Percentiles rank a stretch among this genome's conserved stretches.
Evolutionary conservation across 2,797 vertebrate genomes (phyloP).

Genomic region (Euthynnus affinis): DNA sequence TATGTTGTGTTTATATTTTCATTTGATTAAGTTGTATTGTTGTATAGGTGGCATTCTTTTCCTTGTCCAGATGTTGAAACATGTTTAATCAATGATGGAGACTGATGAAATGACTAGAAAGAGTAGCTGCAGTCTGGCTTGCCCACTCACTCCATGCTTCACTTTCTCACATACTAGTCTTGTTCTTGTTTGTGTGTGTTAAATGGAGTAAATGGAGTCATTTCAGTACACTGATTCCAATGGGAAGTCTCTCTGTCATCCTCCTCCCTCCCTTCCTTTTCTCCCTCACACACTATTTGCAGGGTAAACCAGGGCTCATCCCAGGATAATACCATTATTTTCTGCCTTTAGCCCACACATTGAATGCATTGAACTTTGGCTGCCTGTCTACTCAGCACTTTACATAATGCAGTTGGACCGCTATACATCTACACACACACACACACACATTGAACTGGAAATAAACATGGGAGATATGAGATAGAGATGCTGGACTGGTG

Average conservation of each 20-base stretch:
- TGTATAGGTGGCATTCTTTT: no score
- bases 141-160: background rate
- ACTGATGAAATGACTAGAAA: conserved; percentile 39
- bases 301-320: conserved; percentile 70
- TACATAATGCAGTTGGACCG: conserved; percentile 46
- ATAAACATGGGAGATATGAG: background rate
- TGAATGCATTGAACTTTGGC: conserved; percentile 59
- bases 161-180: conserved; percentile 1
- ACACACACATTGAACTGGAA: conserved; percentile 14
- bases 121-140: background rate
- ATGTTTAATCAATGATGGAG: background rate
- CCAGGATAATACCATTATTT: conserved; percentile 70
- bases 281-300: conserved; percentile 50
- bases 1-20: no score
- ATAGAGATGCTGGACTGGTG: conserved; percentile 1
- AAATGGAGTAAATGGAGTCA: conserved; percentile 58
- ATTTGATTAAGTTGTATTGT: no score
- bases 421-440: conserved; percentile 25
- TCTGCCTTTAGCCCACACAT: conserved; percentile 60
- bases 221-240: conserved; percentile 48
- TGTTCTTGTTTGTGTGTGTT: conserved; percentile 40
- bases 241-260: conserved; percentile 26
- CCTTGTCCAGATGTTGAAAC: no score
- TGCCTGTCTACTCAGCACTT: conserved; percentile 64
- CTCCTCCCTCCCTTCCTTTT: background rate